phyloP scores from a whole-genome alignment of 2,113 vertebrate genomes.

The Neomonachus schauinslandi region DNA sequence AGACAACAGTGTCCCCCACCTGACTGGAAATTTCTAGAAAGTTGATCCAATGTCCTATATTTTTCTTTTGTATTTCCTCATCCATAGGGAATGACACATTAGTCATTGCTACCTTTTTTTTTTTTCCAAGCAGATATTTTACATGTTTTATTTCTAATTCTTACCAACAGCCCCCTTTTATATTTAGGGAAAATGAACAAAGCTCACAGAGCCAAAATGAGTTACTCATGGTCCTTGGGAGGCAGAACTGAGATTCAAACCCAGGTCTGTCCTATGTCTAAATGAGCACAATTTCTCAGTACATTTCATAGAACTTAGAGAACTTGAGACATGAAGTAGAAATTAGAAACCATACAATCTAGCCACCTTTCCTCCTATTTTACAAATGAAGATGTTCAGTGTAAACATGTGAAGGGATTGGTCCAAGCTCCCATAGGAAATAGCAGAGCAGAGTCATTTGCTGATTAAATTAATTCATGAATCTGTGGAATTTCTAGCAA shows the following conservation, averaged over 20 bases:
- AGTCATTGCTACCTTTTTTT: neutral
- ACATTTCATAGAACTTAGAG: neutral
- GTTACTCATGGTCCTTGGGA: neutral
- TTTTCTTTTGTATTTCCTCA: constrained; percentile 35
- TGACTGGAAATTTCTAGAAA: constrained; percentile 55
- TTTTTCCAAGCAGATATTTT: neutral
- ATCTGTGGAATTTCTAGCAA: constrained; percentile 43
- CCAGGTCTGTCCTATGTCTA: neutral
- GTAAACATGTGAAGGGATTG: constrained; percentile 15
- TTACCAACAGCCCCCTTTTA: neutral
- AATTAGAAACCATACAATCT: neutral
- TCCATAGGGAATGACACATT: neutral
- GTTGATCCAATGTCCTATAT: neutral
- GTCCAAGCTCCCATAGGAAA: constrained; percentile 8
- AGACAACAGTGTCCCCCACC: neutral
- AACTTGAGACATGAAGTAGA: neutral
- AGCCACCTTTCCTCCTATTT: neutral
- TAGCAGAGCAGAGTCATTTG: neutral
- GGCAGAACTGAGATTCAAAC: constrained; percentile 33
- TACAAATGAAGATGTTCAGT: constrained; percentile 9
- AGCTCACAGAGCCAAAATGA: constrained; percentile 25
- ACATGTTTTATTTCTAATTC: neutral
- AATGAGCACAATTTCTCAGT: neutral
- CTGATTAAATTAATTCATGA: constrained; percentile 35
- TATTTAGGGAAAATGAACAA: neutral